phyloP scores from a whole-genome alignment of 2,797 vertebrate species.

The Garrulus glandarius region DNA sequence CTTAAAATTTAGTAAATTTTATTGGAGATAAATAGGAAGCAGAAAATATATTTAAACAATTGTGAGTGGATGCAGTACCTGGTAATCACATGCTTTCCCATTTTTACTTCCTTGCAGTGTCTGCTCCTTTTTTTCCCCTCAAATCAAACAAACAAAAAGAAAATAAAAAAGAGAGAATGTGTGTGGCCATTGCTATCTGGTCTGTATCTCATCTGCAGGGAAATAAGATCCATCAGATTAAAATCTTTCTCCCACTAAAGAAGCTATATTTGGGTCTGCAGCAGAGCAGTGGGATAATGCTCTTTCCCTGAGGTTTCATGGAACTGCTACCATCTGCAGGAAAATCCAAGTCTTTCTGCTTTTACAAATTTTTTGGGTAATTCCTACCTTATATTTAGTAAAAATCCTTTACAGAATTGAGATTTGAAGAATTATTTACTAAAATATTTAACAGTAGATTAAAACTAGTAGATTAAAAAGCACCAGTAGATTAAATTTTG shows the following conservation, averaged over 20 bases:
- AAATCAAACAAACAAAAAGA: background rate
- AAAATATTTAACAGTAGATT: background rate
- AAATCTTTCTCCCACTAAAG: background rate
- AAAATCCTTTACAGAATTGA: background rate
- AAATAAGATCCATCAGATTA: background rate
- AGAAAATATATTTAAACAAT: background rate
- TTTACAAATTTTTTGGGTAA: background rate
- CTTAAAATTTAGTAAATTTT: background rate
- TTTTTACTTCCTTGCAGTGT: background rate
- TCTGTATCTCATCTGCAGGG: background rate
- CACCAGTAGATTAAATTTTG: background rate
- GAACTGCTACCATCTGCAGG: background rate
- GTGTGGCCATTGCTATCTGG: background rate
- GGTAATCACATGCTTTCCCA: background rate
- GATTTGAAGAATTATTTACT: background rate
- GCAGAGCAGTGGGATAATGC: background rate
- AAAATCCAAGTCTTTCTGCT: background rate
- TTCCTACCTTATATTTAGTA: background rate
- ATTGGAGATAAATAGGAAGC: background rate
- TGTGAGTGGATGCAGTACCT: background rate
- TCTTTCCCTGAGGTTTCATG: background rate
- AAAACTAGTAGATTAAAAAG: background rate
- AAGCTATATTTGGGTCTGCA: background rate
- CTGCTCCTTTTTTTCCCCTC: background rate
- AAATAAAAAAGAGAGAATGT: background rate